Percentiles rank a stretch among this genome's conserved stretches.
phyloP scores from a whole-genome alignment of 2,113 vertebrate genomes.

The Bubalus kerabau region DNA sequence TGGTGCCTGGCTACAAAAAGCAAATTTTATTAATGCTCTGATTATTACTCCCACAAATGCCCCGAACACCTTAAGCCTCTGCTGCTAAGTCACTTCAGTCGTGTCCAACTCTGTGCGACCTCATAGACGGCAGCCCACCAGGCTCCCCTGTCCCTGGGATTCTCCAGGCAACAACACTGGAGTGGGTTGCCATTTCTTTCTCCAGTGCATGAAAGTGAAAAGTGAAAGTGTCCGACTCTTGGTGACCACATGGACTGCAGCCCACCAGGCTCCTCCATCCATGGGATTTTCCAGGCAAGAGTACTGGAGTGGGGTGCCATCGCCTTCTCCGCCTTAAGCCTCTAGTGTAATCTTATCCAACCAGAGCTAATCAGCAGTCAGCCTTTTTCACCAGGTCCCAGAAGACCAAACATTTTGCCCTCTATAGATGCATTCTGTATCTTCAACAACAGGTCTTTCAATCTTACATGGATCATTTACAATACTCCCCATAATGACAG shows the following conservation, averaged over 20 bases:
- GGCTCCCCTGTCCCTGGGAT: too few species aligned
- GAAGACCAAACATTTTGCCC: background rate
- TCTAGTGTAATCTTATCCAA: background rate
- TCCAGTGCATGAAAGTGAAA: too few species aligned
- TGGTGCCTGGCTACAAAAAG: background rate
- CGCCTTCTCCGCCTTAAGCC: background rate
- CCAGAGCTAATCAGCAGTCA: background rate
- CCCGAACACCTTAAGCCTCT: background rate
- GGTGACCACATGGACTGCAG: too few species aligned
- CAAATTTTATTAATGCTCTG: background rate
- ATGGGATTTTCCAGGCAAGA: too few species aligned
- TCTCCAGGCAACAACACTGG: too few species aligned
- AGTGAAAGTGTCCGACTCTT: too few species aligned
- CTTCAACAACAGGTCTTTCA: background rate
- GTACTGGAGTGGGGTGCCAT: too few species aligned
- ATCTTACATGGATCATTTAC: background rate
- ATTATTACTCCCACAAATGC: background rate
- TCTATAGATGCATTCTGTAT: background rate
- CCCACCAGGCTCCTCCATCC: too few species aligned
- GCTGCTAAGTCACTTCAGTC: too few species aligned
- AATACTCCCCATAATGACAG: background rate
- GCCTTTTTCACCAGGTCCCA: background rate
- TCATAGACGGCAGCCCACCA: too few species aligned
- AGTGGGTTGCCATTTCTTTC: too few species aligned
- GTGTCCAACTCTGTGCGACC: too few species aligned